Base-by-base conservation (phyloP, 92 coral and sea anemone genomes). In the Diadumene lineata region DNA sequence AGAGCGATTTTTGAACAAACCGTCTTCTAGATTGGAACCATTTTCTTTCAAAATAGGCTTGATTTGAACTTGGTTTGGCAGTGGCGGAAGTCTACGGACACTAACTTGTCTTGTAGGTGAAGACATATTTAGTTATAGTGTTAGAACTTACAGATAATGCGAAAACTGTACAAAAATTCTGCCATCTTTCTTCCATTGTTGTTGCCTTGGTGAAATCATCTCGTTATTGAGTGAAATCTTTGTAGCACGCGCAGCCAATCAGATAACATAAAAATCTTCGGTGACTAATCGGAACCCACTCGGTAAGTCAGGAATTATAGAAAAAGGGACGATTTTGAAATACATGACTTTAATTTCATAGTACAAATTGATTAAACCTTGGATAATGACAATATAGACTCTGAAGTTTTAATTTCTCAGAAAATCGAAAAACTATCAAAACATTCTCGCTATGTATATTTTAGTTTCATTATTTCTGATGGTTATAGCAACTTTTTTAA, bases 61-160 rank as follows among this genome's bases (percentile, higher is more conserved):
- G 34, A 81, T 83, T 19, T 82, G 81, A 18, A 70, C 79, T 74
- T 92, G 97, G 66, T 89, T 96, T 26, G 99, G 96, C 32, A 96
- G 71, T 23, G 99, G 99, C 11, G 99, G 99, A 8, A 96, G 82
- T 25, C 99, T 81, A 32, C 99, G 85, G 7, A 85, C 89, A 66
- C 97, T 96, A 74, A 96, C 96, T 84, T 96, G 99, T 51, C 92
- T 87, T 64, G 97, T 84, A 18, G 99, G 99, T 26, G 99, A 96
- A 73, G 97, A 92, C 99, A 96, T 96, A 31, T 27, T 61, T 56
- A 28, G 46, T 50, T 72, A 60, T 32, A 26, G 34, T 60, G 60
- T 71, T 48, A 79, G 70, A 70, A 81, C 67, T 81, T 66, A 78
- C 56, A 55, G 70, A 18, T 17, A 79, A 68, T 74, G 30, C 75